These are phyloP conservation scores for Melanerpes formicivorus DNA, from an alignment of 2,113 vertebrate genomes.

Conservation along the genomic window DNA sequence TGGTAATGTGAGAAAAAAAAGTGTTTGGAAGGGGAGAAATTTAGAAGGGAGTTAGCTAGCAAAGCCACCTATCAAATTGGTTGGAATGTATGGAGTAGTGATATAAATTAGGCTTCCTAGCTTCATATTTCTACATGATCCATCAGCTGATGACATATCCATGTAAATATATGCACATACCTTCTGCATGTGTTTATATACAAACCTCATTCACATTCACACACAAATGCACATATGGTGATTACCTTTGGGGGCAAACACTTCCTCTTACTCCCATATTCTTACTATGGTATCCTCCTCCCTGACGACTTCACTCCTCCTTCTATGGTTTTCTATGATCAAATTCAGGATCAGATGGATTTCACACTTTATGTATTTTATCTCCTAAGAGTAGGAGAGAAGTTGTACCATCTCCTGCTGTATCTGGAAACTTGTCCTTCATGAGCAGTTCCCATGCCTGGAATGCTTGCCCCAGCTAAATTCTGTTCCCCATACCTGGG, in stretches of 20 bases:
- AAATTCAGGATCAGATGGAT: not conserved
- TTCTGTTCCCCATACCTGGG: not conserved
- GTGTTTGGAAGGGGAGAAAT: not conserved
- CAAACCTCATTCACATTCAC: slow-evolving; percentile 2
- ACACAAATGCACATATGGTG: not conserved
- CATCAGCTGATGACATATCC: slow-evolving; percentile 39
- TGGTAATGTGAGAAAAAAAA: not conserved
- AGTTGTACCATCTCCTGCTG: not conserved
- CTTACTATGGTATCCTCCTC: not conserved
- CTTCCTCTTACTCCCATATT: not conserved
- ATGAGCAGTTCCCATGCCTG: not conserved
- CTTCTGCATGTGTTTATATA: not conserved
- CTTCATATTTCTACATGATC: slow-evolving; percentile 4
- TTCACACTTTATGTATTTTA: not conserved
- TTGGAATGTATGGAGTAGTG: slow-evolving; percentile 43
- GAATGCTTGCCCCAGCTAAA: not conserved
- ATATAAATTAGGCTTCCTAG: slow-evolving; percentile 14
- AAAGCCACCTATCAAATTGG: not conserved
- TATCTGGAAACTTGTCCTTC: not conserved
- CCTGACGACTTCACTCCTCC: not conserved
- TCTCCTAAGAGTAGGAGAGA: not conserved
- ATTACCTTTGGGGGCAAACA: slow-evolving; percentile 5
- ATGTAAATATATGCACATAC: slow-evolving; percentile 15
- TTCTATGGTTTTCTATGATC: not conserved
- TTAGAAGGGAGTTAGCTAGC: not conserved